Base-by-base conservation (phyloP, 2,888 invertebrate genomes). In the Patella caerulea region DNA sequence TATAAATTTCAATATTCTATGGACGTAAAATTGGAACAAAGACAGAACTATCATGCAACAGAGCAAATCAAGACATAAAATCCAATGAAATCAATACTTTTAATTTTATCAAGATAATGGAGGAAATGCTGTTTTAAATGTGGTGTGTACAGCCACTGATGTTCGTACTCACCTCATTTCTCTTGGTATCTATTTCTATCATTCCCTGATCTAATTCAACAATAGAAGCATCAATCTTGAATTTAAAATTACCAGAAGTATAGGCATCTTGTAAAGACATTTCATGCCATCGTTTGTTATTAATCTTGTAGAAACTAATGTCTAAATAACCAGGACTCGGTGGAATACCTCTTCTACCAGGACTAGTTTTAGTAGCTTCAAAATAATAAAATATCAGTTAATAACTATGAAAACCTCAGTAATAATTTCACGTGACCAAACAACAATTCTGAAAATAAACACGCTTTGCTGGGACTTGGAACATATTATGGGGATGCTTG, bases 281-380 rank as follows among this genome's bases (percentile, higher is more conserved):
- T 15, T 82, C 82, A 14, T 85, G 81, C 86, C 86, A 86, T 29
- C 77, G 77, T 45, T 81, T 82, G 74, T 76, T 83, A 9, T 79
- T 69, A n/a, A 89, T 81, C 74, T 88, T 86, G 82, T 85, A 89
- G 77, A 89, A 85, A 14, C 84, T 84, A 7, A 90, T 80, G 19
- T 83, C 83, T 19, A 91, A 82, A 78, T 90, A 86, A 7, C 91
- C 91, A 9, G 90, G 90, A 71, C 85, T 81, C 2, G 90, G 90
- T n/a, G 86, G 88, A 55, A 85, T 83, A 0, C 89, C 89, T 54
- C 80, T 79, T 9, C 75, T 78, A 1, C 86, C 87, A 71, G 84
- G 86, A 72, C 83, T 83, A 11, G 84, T 83, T 74, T 83, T 83
- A 24, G 82, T 82, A 11, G 85, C 87, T 87, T 78, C n/a, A 78